These are phyloP conservation scores for Chromobotia macracanthus DNA, from an alignment of 2,797 vertebrate genomes.

Conservation along the genomic window DNA sequence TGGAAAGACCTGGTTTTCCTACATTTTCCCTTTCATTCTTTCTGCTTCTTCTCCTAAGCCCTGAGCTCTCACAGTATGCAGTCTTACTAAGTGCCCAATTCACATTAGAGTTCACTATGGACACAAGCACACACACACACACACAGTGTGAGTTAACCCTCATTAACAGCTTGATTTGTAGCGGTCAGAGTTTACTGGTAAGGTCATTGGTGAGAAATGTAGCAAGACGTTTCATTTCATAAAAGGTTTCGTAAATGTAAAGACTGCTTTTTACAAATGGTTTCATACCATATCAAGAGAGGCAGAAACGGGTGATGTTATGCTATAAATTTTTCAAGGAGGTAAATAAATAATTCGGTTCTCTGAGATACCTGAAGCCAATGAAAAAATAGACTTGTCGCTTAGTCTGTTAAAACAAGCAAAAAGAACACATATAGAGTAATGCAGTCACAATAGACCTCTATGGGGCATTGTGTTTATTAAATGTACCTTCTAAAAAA, in stretches of 20 bases:
- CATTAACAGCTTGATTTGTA: conserved; percentile 30
- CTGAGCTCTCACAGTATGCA: conserved; percentile 26
- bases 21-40: conserved; percentile 37
- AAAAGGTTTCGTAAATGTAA: neutral
- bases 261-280: neutral
- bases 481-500: too few species aligned
- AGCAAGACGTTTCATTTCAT: neutral
- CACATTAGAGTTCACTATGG: conserved; percentile 26
- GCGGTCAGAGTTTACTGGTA: conserved; percentile 19
- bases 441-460: too few species aligned
- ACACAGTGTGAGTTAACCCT: conserved; percentile 21
- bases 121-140: conserved; percentile 7
- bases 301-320: neutral
- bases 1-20: conserved; percentile 21
- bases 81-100: conserved; percentile 29
- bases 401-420: neutral
- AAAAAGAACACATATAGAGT: neutral
- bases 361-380: neutral
- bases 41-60: conserved; percentile 12
- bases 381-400: conserved; percentile 1
- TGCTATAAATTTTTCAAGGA: neutral
- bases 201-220: neutral
- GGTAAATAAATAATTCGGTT: neutral
- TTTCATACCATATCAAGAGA: neutral
- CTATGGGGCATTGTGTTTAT: too few species aligned